phyloP scores from a whole-genome alignment of 2,888 invertebrate species.

The Ophonus ardosiacus region DNA sequence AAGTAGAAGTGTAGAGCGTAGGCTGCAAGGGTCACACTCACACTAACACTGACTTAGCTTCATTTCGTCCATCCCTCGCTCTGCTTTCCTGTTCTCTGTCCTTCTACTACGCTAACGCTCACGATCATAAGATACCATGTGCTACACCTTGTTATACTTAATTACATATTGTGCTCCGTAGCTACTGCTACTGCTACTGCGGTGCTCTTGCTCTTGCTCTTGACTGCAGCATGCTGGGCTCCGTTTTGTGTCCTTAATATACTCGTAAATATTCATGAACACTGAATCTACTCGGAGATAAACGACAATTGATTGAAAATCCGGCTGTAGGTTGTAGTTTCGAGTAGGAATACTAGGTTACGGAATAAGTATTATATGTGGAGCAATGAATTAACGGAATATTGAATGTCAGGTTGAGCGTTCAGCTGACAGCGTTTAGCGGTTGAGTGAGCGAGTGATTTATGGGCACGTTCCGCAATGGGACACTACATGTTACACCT shows the following conservation, averaged over 20 bases:
- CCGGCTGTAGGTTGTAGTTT: background rate
- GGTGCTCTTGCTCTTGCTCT: slow-evolving; percentile 71
- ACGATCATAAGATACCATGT: slow-evolving; percentile 67
- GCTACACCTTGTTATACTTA: slow-evolving; percentile 74
- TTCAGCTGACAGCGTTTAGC: slow-evolving; percentile 44
- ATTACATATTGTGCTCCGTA: slow-evolving; percentile 71
- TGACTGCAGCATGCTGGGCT: slow-evolving; percentile 65
- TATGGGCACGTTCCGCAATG: slow-evolving; percentile 49
- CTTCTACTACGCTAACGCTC: slow-evolving; percentile 1
- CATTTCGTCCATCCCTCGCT: background rate
- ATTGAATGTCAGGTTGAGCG: slow-evolving; percentile 25
- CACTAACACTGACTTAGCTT: background rate
- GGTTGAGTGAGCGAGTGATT: slow-evolving; percentile 45
- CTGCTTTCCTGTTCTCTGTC: background rate
- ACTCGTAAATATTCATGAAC: slow-evolving; percentile 72
- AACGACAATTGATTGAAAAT: slow-evolving; percentile 6
- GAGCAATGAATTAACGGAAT: slow-evolving; percentile 22
- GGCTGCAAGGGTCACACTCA: slow-evolving; percentile 12
- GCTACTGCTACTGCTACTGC: slow-evolving; percentile 67
- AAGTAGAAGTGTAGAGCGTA: background rate
- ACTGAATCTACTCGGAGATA: slow-evolving; percentile 44
- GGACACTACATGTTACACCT: slow-evolving; percentile 31
- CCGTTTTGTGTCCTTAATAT: slow-evolving; percentile 65
- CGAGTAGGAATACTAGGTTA: background rate
- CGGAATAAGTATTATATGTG: background rate